A percentile compares a stretch with the other conserved stretches of the same genome.
Evolutionary conservation across 2,797 vertebrate species (phyloP).

Genomic region (Clarias fuscus): DNA sequence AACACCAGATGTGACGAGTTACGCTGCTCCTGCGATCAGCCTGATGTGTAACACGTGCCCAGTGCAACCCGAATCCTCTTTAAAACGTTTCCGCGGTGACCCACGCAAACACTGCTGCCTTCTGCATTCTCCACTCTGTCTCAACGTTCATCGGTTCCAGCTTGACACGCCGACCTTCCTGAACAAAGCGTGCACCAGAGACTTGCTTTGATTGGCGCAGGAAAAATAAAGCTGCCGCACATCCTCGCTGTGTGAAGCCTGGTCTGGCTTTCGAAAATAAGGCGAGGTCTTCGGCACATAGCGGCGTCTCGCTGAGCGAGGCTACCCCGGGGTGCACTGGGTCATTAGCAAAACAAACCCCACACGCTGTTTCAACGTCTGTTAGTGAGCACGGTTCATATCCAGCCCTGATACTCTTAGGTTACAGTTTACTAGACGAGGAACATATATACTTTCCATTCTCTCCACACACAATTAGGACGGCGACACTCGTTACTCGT

Average conservation of each 20-base stretch:
- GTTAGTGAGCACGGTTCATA: background rate
- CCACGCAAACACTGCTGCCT: background rate
- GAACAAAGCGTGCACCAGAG: background rate
- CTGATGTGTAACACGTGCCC: constrained; percentile 19
- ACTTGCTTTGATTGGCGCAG: constrained; percentile 63
- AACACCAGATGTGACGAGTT: constrained; percentile 1
- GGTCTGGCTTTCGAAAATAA: constrained; percentile 61
- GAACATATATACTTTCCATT: background rate
- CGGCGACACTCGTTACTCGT: background rate
- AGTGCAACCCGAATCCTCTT: background rate
- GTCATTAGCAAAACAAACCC: constrained; percentile 16
- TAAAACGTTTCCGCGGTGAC: constrained; percentile 1
- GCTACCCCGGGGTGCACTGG: background rate
- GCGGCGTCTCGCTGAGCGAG: background rate
- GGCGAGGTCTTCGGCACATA: constrained; percentile 49
- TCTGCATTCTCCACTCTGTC: background rate
- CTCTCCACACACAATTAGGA: background rate
- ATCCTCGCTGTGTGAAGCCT: constrained; percentile 55
- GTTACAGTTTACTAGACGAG: background rate
- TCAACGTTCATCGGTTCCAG: constrained; percentile 12
- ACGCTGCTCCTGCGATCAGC: background rate
- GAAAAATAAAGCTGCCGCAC: constrained; percentile 50
- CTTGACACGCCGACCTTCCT: constrained; percentile 4
- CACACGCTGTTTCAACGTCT: background rate
- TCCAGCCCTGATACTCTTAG: background rate